These are phyloP conservation scores for Pempheris klunzingeri DNA, from an alignment of 2,797 vertebrate genomes.

Conservation along the genomic window DNA sequence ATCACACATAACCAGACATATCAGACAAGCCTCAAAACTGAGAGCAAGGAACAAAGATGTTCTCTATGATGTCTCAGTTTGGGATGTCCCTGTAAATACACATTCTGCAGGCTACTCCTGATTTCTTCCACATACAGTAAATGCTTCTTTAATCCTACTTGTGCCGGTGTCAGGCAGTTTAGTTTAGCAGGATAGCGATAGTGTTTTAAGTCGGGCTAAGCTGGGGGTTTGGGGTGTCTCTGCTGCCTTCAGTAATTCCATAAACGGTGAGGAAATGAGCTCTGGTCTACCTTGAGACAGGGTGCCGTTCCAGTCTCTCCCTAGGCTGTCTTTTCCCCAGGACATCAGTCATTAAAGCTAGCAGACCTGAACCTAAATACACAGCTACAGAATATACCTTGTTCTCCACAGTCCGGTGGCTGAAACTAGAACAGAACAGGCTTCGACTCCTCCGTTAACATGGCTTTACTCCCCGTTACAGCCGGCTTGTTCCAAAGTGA, in stretches of 20 bases:
- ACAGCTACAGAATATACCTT: constrained; percentile 69
- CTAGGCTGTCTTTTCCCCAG: constrained; percentile 44
- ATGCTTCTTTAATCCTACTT: constrained; percentile 11
- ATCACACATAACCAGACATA: constrained; percentile 20
- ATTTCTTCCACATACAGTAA: constrained; percentile 15
- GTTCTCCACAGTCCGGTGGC: constrained; percentile 46
- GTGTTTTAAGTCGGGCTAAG: constrained; percentile 20
- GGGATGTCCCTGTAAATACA: background rate
- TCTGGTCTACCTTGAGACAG: constrained; percentile 36
- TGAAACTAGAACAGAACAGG: constrained; percentile 40
- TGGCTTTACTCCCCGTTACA: constrained; percentile 38
- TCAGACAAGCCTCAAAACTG: constrained; percentile 9
- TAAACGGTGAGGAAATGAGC: constrained; percentile 65
- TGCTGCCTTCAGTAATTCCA: constrained; percentile 53
- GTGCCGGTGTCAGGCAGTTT: constrained; percentile 4
- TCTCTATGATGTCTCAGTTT: background rate
- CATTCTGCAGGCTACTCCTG: constrained; percentile 2
- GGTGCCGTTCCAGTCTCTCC: constrained; percentile 51
- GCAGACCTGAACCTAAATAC: constrained; percentile 80
- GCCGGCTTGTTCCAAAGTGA: constrained; percentile 31
- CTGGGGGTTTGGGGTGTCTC: constrained; percentile 15
- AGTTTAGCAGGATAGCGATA: background rate
- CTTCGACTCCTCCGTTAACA: constrained; percentile 2
- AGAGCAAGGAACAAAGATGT: background rate
- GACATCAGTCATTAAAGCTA: constrained; percentile 72